These are phyloP conservation scores for Parauchenoglanis punctatus DNA, from an alignment of 2,797 vertebrate species.

Conservation along the genomic window DNA sequence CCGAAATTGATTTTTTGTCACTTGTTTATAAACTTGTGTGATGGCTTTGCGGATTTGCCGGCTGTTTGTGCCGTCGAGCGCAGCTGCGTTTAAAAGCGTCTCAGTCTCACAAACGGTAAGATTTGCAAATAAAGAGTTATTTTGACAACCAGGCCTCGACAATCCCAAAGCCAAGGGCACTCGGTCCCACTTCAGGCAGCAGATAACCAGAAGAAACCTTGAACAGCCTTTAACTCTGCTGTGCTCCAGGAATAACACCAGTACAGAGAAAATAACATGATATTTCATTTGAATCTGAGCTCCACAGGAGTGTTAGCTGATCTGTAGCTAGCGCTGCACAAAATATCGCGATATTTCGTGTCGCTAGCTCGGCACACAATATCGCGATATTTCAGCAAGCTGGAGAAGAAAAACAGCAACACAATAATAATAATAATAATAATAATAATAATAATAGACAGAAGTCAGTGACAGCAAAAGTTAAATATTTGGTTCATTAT, in stretches of 20 bases:
- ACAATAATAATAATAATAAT: neutral
- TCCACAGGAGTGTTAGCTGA: too few species aligned
- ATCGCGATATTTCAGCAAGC: neutral
- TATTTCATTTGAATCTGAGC: neutral
- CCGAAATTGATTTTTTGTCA: neutral
- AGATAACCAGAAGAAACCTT: neutral
- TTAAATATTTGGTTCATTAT: neutral
- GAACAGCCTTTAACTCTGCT: neutral
- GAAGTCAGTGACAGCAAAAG: neutral
- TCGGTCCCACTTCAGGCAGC: neutral
- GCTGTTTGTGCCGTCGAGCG: constrained; percentile 61
- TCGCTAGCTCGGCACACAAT: neutral
- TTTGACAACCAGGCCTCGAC: neutral
- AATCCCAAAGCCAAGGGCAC: constrained; percentile 37
- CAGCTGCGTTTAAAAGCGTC: constrained; percentile 49
- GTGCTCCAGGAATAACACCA: neutral
- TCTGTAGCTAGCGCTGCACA: neutral
- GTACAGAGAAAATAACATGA: neutral
- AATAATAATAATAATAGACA: neutral
- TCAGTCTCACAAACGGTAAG: constrained; percentile 64
- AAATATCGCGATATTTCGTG: neutral
- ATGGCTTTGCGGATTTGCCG: constrained; percentile 72
- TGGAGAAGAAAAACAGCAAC: neutral
- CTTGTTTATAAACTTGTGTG: neutral
- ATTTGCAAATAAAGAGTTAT: neutral